Base-by-base conservation (phyloP, 1,140 invertebrate species). In the Neodiprion pinetum region DNA sequence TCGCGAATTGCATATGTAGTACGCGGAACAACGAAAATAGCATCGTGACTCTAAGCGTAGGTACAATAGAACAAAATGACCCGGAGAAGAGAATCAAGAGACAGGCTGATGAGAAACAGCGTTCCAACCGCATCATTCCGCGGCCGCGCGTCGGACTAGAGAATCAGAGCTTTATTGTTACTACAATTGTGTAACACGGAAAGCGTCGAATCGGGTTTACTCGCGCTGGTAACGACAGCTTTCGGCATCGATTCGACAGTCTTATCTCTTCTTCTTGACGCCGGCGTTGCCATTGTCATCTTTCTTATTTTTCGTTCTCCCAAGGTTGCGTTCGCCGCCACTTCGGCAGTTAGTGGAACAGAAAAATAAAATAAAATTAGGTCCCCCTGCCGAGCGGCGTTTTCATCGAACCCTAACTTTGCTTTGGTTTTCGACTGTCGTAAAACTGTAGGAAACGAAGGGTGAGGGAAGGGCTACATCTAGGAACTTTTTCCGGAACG, bases 61-160 rank as follows among this genome's bases (percentile, higher is more conserved):
- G 53, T 61, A 61, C 53, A 61, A 61, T 61, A 61, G 53, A 61
- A 61, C 53, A 61, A 61, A 61, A 61, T 61, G 53, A 61, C 53
- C 11, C 11, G n/a, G n/a, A 61, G 53, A 61, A 40, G 4, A 61
- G 53, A 61, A 5, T 17, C 53, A 17, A 61, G n/a, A 61, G 53
- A 61, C 11, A 61, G 53, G 53, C 53, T 61, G 53, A 61, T 17
- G n/a, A 61, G 53, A 61, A 61, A 61, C 53, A 61, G 53, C 53
- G 53, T 17, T 40, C 28, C 5, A 1, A 40, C 28, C 28, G 28
- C 28, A 40, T 40, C 28, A 5, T 40, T 40, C 28, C 28, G 28
- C 28, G 28, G 28, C 28, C 28, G 1, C 28, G 5, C 1, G 28
- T 40, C 28, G 28, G 28, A 40, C 28, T 40, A 40, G 28, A 40